Base-by-base conservation (phyloP, 2,797 vertebrate genomes). In the Lagocephalus sceleratus region DNA sequence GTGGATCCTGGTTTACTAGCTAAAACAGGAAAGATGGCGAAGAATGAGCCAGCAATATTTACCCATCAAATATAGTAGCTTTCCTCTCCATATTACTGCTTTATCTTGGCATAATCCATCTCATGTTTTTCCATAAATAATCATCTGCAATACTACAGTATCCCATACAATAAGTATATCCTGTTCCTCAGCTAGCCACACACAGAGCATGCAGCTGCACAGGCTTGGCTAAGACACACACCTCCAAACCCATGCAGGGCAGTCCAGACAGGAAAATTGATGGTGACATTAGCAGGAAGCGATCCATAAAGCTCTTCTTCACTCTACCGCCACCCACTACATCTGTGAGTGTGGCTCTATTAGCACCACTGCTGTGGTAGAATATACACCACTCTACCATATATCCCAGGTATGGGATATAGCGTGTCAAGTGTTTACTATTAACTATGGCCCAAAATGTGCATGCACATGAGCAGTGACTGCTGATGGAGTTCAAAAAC, bases 231-330 rank as follows among this genome's bases (percentile, higher is more conserved):
- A 52, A 19, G 47, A 64, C 38, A 55, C 52, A 60, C 14, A 46
- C 20, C 47, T 25, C 64, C 38, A 19, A 44, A 44, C 2, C 14
- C 51, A 43, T 38, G 64, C 10, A 17, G 10, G 16, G 58, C 47
- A 42, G 39, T 23, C 51, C 17, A 5, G 29, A 54, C 21, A 47
- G 50, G 48, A 66, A 78, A 71, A 80, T 51, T 35, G 64, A 73
- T 60, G 55, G 60, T 74, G 76, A 80, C 77, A 78, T 65, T 43
- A 76, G 60, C 68, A 81, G 60, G 69, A 84, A 76, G 60, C 16
- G 56, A 82, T 85, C 68, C 47, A 75, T 84, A 75, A 67, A 49
- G 21, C 62, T 20, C 20, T 29, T 67, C 60, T 71, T 41, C 49
- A 63, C 39, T 56, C 40, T 16, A 47, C 69, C 65, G 55, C 56